phyloP scores from a whole-genome alignment of 2,888 invertebrate species.

The Troides aeacus region DNA sequence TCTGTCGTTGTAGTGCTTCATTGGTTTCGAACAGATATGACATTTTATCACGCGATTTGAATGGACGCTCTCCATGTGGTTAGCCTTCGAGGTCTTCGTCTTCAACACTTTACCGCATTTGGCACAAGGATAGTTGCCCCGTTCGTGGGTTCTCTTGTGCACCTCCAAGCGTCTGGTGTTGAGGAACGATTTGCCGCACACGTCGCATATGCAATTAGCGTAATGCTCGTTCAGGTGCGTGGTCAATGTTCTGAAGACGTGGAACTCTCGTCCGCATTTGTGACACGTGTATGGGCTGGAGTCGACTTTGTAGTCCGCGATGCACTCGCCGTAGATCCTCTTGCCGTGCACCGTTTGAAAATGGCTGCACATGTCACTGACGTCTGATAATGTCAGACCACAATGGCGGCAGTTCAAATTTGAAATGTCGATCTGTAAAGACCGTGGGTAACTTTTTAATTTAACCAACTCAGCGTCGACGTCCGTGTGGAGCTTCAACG shows the following conservation, averaged over 20 bases:
- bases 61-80: slow-evolving; percentile 65
- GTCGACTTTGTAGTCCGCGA: slow-evolving; percentile 67
- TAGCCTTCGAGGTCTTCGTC: slow-evolving; percentile 59
- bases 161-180: slow-evolving; percentile 73
- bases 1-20: slow-evolving; percentile 70
- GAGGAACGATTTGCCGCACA: slow-evolving; percentile 74
- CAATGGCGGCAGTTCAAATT: slow-evolving; percentile 61
- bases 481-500: slow-evolving; percentile 45
- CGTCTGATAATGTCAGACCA: slow-evolving; percentile 51
- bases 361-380: slow-evolving; percentile 55
- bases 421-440: slow-evolving; percentile 67
- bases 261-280: slow-evolving; percentile 57
- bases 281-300: slow-evolving; percentile 61
- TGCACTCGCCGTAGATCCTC: slow-evolving; percentile 62
- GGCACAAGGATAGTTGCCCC: slow-evolving; percentile 57
- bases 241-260: slow-evolving; percentile 64
- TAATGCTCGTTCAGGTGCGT: slow-evolving; percentile 75
- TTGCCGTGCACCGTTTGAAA: slow-evolving; percentile 54
- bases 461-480: slow-evolving; percentile 55
- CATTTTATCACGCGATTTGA: slow-evolving; percentile 62
- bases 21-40: slow-evolving; percentile 63
- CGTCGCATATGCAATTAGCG: slow-evolving; percentile 71
- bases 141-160: slow-evolving; percentile 72
- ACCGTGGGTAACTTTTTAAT: slow-evolving; percentile 64
- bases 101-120: slow-evolving; percentile 62